Evolutionary conservation across 2,888 invertebrate genomes (phyloP).

Genomic region (Cataglyphis rosenhaueri): DNA sequence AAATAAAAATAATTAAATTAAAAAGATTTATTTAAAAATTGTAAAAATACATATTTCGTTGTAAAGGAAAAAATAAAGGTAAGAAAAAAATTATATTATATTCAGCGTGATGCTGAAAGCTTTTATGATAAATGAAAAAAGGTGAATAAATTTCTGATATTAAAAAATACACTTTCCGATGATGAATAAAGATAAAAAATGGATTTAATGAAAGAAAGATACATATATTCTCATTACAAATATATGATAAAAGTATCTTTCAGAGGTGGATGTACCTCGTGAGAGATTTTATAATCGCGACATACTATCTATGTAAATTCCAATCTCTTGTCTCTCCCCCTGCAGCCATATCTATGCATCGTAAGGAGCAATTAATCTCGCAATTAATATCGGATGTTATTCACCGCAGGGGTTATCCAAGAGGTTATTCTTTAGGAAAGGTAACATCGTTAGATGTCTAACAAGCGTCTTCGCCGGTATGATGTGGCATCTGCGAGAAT

Average conservation of each 20-base stretch:
- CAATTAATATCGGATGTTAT: slow-evolving; percentile 60
- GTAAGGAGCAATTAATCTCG: slow-evolving; percentile 64
- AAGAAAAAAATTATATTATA: neutral
- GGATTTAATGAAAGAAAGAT: neutral
- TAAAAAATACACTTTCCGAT: neutral
- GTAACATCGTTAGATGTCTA: slow-evolving; percentile 37
- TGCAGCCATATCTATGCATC: neutral
- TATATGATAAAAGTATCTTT: neutral
- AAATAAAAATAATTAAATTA: slow-evolving; percentile 5
- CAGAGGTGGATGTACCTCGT: neutral
- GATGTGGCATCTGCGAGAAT: neutral
- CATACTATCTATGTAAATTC: slow-evolving; percentile 4
- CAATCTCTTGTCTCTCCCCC: neutral
- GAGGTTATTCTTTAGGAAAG: slow-evolving; percentile 36
- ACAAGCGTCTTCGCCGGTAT: slow-evolving; percentile 13
- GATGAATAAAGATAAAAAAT: slow-evolving; percentile 1
- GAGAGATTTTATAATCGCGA: slow-evolving; percentile 19
- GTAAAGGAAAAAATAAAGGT: neutral
- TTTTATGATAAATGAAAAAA: neutral
- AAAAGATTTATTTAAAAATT: neutral
- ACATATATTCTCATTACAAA: neutral
- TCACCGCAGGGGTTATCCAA: slow-evolving; percentile 29
- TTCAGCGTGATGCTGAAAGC: neutral
- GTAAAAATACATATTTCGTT: neutral
- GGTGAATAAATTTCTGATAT: neutral